A percentile compares a stretch with the other conserved stretches of the same genome.
Evolutionary conservation across 2,888 invertebrate genomes (phyloP).

Genomic region (Cetonia aurata): DNA sequence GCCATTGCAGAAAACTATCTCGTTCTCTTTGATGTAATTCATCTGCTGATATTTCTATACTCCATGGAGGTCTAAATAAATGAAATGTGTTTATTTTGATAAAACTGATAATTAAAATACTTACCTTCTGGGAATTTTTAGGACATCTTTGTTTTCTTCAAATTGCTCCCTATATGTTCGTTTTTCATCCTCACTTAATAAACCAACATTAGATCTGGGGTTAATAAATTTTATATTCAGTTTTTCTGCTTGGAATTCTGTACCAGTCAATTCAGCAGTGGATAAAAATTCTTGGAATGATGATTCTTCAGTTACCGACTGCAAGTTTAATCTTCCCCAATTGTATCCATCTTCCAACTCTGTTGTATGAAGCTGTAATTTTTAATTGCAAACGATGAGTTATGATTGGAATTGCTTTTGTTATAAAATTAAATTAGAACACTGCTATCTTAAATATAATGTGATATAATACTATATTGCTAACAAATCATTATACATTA

Average conservation of each 20-base stretch:
- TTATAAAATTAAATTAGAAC: slow-evolving; percentile 1
- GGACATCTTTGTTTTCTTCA: slow-evolving; percentile 71
- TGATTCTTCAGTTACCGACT: slow-evolving; percentile 96
- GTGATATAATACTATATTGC: not conserved
- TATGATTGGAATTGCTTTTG: not conserved
- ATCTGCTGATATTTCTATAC: slow-evolving; percentile 78
- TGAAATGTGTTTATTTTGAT: slow-evolving; percentile 42
- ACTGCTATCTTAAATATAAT: not conserved
- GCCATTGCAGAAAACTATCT: slow-evolving; percentile 91
- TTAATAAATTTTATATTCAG: slow-evolving; percentile 84
- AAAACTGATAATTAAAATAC: slow-evolving; percentile 21
- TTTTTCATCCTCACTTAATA: slow-evolving; percentile 73
- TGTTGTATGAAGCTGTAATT: slow-evolving; percentile 80
- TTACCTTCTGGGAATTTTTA: slow-evolving; percentile 86
- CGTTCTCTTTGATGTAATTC: slow-evolving; percentile 85
- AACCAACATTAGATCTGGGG: slow-evolving; percentile 71
- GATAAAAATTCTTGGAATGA: slow-evolving; percentile 96
- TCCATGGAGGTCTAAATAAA: slow-evolving; percentile 82
- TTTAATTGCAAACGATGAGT: not conserved
- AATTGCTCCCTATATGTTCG: slow-evolving; percentile 69
- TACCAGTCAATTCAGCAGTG: slow-evolving; percentile 94
- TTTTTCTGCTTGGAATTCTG: slow-evolving; percentile 94
- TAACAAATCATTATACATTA: slow-evolving; percentile 61
- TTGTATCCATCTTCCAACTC: slow-evolving; percentile 92
- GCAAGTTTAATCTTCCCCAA: slow-evolving; percentile 90